Conservation (phyloP, 2,797 vertebrate genomes). For the Centropyge bicolor region DNA sequence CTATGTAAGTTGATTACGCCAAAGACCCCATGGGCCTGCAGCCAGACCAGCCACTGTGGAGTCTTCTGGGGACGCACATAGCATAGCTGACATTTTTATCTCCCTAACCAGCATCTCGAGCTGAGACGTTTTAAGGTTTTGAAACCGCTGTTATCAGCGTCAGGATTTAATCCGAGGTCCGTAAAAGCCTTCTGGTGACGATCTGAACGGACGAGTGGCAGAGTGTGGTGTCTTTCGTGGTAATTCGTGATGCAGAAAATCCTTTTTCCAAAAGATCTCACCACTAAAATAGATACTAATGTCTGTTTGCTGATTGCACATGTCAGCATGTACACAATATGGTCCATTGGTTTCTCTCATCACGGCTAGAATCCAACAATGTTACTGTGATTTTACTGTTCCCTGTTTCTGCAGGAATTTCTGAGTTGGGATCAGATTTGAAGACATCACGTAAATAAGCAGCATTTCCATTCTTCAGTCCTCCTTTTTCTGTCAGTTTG, state of each 20-base stretch:
- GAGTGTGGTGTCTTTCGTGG: conserved; percentile 18
- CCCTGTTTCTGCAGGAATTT: conserved; percentile 13
- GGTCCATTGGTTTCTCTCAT: conserved; percentile 13
- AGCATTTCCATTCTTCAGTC: conserved; percentile 38
- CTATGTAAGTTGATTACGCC: conserved; percentile 73
- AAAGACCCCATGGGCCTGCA: conserved; percentile 62
- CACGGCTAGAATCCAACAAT: conserved; percentile 17
- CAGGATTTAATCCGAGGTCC: conserved; percentile 47
- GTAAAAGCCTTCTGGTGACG: conserved; percentile 42
- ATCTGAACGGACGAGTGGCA: conserved; percentile 18
- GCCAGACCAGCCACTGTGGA: conserved; percentile 65
- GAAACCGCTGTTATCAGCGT: conserved; percentile 63
- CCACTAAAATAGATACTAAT: conserved; percentile 26
- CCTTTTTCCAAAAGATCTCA: not conserved
- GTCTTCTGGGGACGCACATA: conserved; percentile 65
- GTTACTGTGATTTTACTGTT: conserved; percentile 32
- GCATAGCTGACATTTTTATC: conserved; percentile 78
- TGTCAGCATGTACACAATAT: conserved; percentile 34
- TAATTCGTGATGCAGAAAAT: conserved; percentile 7
- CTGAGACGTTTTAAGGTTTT: conserved; percentile 67
- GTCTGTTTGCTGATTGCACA: conserved; percentile 33
- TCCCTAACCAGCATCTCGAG: conserved; percentile 58
- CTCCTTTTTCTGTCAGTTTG: conserved; percentile 32
- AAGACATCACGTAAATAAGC: conserved; percentile 25
- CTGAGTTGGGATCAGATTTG: not conserved